Evolutionary conservation across 2,113 vertebrate genomes (phyloP), one percentile per base, ranked within the genome.

Genomic region (Centropus unirufus): DNA sequence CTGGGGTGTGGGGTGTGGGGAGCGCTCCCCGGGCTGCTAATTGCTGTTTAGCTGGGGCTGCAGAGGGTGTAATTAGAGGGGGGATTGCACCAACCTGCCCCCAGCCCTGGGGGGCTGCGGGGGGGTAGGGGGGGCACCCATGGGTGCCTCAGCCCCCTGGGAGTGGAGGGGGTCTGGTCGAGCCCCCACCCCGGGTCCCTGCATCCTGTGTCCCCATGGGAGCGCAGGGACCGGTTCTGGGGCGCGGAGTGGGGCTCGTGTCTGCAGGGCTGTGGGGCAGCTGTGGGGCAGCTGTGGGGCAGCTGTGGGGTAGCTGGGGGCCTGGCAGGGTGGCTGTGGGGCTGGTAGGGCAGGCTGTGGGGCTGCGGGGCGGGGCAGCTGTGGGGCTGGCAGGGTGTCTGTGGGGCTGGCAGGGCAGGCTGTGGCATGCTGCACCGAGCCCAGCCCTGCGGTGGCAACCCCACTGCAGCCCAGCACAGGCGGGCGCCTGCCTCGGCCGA

Each of bases 31-130:
- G 9, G 70, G 74, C 52, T 89, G 64, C 46, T 96, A 95, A 96
- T 95, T 93, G 93, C 62, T 93, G 89, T 88, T 95, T 95, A 90
- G 95, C 86, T 70, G 87, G 75, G 89, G 95, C 74, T 8, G n/a
- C 61, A 14, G 55, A 95, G 69, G 85, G 78, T 92, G 86, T 95
- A 95, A 92, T 96, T 95, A 95, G 1, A 6, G 68, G 87, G 85
- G 51, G 52, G n/a, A 69, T 89, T 95, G 73, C 40, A 0, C 1
- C 91, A 91, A 83, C 79, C 55, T 59, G 14, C 76, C 80, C 47
- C 62, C 18, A 3, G 66, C 59, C 54, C 63, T 10, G 4, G 64
- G 77, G 42, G 32, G 44, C 27, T 20, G 42, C 2, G 13, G 14
- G 29, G 30, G 32, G 18, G 14, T 17, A 6, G 6, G 9, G 67